These are phyloP conservation scores for Ceuthmochares aereus DNA, from an alignment of 2,113 vertebrate genomes.

Conservation along the genomic window DNA sequence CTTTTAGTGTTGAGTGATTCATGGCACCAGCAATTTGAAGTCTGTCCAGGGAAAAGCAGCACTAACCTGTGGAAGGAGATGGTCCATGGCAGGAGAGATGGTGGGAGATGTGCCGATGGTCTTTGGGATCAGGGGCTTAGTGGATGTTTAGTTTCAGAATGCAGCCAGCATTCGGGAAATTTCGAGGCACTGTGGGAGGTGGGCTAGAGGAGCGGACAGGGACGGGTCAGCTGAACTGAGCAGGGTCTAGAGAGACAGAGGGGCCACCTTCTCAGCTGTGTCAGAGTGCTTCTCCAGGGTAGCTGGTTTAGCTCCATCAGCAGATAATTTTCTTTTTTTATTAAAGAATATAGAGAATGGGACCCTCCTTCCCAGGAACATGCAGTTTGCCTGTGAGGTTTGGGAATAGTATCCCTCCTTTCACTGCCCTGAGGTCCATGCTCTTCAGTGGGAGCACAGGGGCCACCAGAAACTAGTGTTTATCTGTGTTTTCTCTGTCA, in stretches of 20 bases:
- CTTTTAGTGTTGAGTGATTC: neutral
- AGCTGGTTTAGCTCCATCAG: neutral
- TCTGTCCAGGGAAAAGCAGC: neutral
- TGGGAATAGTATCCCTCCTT: neutral
- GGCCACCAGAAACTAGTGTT: neutral
- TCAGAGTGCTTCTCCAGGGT: neutral
- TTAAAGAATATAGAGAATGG: fast-evolving
- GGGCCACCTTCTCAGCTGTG: neutral
- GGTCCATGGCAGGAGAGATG: neutral
- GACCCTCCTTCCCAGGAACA: neutral
- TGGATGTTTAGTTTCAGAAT: neutral
- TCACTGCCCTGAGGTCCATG: fast-evolving
- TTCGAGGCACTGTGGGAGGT: fast-evolving
- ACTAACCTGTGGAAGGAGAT: neutral
- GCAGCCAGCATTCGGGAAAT: fast-evolving
- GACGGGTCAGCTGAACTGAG: neutral
- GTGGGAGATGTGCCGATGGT: fast-evolving
- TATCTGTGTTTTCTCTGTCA: neutral
- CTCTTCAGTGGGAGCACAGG: neutral
- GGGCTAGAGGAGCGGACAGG: fast-evolving
- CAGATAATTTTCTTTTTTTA: neutral
- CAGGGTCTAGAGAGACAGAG: fast-evolving
- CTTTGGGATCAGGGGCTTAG: neutral
- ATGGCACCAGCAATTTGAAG: fast-evolving
- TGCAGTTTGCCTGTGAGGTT: neutral